Base-by-base conservation (phyloP, 1,140 invertebrate species). In the Anagrus nilaparvatae region DNA sequence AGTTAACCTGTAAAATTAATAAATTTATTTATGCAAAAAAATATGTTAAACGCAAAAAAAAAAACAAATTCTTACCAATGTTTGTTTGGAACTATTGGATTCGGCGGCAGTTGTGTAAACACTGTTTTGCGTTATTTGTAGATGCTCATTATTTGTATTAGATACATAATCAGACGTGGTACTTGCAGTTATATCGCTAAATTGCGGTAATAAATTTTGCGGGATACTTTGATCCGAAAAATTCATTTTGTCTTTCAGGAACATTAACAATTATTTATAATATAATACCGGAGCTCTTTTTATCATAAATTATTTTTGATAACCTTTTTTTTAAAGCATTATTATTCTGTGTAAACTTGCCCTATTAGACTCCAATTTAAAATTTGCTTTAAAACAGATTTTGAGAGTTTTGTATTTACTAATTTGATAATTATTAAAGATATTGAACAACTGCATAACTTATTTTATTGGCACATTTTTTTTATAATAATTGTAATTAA, bases 231-330 rank as follows among this genome's bases (percentile, higher is more conserved):
- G 52, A 25, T 58, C 58, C 3, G 60, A 49, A 40, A 61, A 65
- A 49, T 67, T 58, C 66, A 69, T 69, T 40, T 54, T 54, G 13
- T 16, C 13, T 25, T n/a, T n/a, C n/a, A n/a, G n/a, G n/a, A n/a
- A n/a, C n/a, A n/a, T n/a, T n/a, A n/a, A n/a, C n/a, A n/a, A n/a
- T n/a, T n/a, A n/a, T n/a, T n/a, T n/a, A n/a, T n/a, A n/a, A n/a
- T n/a, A n/a, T n/a, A n/a, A n/a, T n/a, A n/a, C n/a, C n/a, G n/a
- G n/a, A n/a, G n/a, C n/a, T n/a, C n/a, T n/a, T n/a, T n/a, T n/a
- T n/a, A n/a, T n/a, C n/a, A n/a, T n/a, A n/a, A n/a, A n/a, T n/a
- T n/a, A n/a, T n/a, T n/a, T n/a, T n/a, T n/a, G n/a, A n/a, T n/a
- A n/a, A n/a, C n/a, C n/a, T n/a, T n/a, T n/a, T n/a, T n/a, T n/a